phyloP scores from a whole-genome alignment of 2,888 invertebrate genomes.

The Meta bourneti region DNA sequence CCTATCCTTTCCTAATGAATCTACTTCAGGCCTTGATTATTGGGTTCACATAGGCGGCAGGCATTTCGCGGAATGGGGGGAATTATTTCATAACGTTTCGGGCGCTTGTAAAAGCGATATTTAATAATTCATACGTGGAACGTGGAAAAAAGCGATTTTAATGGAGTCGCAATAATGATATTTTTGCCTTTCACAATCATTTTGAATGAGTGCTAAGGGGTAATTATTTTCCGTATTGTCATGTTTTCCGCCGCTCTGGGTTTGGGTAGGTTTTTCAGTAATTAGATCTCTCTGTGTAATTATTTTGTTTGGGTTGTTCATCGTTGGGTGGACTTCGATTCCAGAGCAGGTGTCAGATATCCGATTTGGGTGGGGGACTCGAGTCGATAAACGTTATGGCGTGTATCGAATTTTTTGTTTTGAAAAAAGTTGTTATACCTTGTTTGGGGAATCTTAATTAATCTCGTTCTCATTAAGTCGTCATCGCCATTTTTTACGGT shows the following conservation, averaged over 20 bases:
- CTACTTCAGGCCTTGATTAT: slow-evolving; percentile 61
- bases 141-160: neutral
- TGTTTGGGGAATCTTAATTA: neutral
- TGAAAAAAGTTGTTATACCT: neutral
- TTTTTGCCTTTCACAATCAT: slow-evolving; percentile 18
- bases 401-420: neutral
- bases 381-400: neutral
- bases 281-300: slow-evolving; percentile 58
- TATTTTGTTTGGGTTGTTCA: slow-evolving; percentile 48
- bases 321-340: slow-evolving; percentile 51
- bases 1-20: slow-evolving; percentile 72
- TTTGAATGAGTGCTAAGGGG: slow-evolving; percentile 24
- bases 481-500: neutral
- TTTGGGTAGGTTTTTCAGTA: slow-evolving; percentile 57
- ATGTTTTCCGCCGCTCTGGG: slow-evolving; percentile 1
- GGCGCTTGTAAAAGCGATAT: slow-evolving; percentile 63
- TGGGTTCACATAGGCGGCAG: slow-evolving; percentile 40
- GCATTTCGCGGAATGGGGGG: slow-evolving; percentile 11
- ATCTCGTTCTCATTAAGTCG: neutral
- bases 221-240: slow-evolving; percentile 67
- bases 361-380: neutral
- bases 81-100: slow-evolving; percentile 42
- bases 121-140: slow-evolving; percentile 42
- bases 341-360: slow-evolving; percentile 59
- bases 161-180: slow-evolving; percentile 39